These are phyloP conservation scores for Martes martes DNA, from an alignment of 2,113 vertebrate genomes.

Conservation along the genomic window DNA sequence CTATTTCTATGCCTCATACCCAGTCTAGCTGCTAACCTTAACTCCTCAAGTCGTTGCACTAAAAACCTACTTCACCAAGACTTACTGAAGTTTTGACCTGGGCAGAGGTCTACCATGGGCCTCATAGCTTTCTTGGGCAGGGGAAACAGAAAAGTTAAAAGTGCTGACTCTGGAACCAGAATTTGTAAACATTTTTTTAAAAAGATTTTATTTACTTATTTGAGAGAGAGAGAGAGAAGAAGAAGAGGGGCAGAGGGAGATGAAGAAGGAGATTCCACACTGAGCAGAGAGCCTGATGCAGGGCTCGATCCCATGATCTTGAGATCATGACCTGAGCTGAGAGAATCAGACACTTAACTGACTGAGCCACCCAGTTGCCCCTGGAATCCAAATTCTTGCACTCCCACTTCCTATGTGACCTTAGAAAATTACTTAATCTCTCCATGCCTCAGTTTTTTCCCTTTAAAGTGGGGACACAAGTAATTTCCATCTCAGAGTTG, in stretches of 20 bases:
- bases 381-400: background rate
- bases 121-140: background rate
- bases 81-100: background rate
- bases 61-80: background rate
- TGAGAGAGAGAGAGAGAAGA: too few relatives aligned
- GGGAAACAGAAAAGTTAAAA: background rate
- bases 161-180: background rate
- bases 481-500: background rate
- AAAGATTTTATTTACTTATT: too few relatives aligned
- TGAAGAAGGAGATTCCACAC: too few relatives aligned
- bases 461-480: background rate
- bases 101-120: too few relatives aligned
- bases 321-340: too few relatives aligned
- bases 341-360: too few relatives aligned
- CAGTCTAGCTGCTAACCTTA: background rate
- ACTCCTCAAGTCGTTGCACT: background rate
- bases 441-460: background rate
- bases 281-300: too few relatives aligned
- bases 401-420: background rate
- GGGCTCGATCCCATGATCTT: too few relatives aligned
- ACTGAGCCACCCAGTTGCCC: background rate
- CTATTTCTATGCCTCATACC: background rate
- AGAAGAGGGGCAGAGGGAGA: too few relatives aligned
- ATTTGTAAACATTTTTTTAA: background rate
- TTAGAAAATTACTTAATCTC: background rate